Base-by-base conservation (phyloP, 2,888 invertebrate species). In the Villa cingulata region DNA sequence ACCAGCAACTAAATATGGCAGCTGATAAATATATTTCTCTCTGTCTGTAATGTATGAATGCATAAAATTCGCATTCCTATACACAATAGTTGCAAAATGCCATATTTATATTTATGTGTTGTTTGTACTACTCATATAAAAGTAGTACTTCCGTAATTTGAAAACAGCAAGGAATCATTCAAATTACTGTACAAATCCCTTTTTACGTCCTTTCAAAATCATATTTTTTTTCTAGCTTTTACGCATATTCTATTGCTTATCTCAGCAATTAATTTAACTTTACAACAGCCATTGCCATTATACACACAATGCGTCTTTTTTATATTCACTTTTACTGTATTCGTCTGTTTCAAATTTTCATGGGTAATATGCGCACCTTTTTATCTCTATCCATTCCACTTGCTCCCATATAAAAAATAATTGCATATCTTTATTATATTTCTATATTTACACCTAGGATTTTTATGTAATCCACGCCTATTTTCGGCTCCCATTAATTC, bases 391-490 rank as follows among this genome's bases (percentile, higher is more conserved):
- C 45, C 52, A 50, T 52, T 52, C 48, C 50, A 46, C 46, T 52
- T 49, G 27, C 52, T 43, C 49, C 40, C 34, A 43, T 38, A 42
- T 48, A 48, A 48, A 47, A 38, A 41, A 46, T 50, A 46, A 44
- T 49, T 41, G 42, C 41, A 39, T 47, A 42, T 49, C 41, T 42
- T 47, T 46, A 43, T 48, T 49, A 49, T 51, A 50, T 51, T 53
- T 54, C 46, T 51, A 54, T 52, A 48, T 52, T 53, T 54, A 46
- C 54, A 54, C 54, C 52, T 51, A 46, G 37, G 43, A 42, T 34
- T 51, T 54, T 49, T 48, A 53, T 51, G 48, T 53, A 54, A 54
- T 54, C 54, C 54, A 54, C 54, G 54, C 54, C 54, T 52, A 54
- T 52, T 54, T 52, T 46, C 37, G 46, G 18, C n/a, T 5, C 41